phyloP scores from a whole-genome alignment of 2,113 vertebrate genomes.

The Ceuthmochares aereus region DNA sequence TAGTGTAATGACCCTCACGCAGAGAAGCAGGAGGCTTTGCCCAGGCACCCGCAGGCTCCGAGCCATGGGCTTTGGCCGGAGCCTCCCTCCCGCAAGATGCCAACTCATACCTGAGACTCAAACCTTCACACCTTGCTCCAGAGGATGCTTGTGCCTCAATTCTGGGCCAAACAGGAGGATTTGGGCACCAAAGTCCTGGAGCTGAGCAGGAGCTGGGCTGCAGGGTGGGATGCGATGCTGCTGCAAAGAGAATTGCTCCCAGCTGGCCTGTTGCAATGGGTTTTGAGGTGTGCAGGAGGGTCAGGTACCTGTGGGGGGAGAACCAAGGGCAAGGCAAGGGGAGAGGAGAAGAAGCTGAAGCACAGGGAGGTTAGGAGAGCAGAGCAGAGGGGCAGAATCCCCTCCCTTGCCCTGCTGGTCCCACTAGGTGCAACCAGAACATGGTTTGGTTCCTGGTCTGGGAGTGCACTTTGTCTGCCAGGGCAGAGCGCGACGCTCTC shows the following conservation, averaged over 20 bases:
- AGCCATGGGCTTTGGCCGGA: not conserved
- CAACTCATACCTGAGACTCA: accelerated
- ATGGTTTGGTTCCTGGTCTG: no score
- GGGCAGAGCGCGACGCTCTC: not conserved
- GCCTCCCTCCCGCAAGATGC: not conserved
- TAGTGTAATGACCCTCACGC: not conserved
- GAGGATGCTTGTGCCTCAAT: not conserved
- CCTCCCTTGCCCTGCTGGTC: no score
- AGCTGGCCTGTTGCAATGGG: accelerated
- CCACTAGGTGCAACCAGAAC: no score
- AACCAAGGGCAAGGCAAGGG: not conserved
- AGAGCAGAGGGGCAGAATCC: no score
- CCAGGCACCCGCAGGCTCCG: not conserved
- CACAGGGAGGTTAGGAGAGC: no score
- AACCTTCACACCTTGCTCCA: accelerated
- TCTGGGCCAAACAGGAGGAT: not conserved
- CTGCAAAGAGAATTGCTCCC: not conserved
- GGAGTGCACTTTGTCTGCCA: no score
- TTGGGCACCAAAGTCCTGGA: not conserved
- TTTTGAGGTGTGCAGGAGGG: not conserved
- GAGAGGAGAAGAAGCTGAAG: not conserved
- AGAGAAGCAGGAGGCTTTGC: not conserved
- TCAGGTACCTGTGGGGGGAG: accelerated
- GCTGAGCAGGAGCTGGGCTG: not conserved
- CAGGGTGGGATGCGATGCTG: not conserved